Percentiles rank a stretch among this genome's conserved stretches.
Conservation (phyloP, 2,113 vertebrate species). For the Suricata suricatta region DNA sequence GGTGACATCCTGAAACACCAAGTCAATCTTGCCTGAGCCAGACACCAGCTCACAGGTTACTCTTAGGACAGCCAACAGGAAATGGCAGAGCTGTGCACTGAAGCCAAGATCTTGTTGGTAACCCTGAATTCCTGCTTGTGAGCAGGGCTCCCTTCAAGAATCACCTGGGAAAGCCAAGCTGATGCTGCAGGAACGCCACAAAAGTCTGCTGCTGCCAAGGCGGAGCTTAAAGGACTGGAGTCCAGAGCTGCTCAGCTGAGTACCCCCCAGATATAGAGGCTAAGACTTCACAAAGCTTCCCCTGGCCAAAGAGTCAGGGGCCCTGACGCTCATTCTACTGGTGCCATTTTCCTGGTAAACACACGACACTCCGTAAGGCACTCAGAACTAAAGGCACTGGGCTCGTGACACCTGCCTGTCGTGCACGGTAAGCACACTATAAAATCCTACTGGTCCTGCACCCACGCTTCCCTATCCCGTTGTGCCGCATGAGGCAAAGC, state of each 20-base stretch:
- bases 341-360: neutral
- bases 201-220: neutral
- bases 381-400: accelerated
- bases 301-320: neutral
- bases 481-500: neutral
- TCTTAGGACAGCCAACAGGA: neutral
- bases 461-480: too few relatives aligned
- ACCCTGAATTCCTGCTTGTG: too few relatives aligned
- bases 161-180: neutral
- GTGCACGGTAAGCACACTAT: accelerated
- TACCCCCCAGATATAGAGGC: neutral
- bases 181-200: neutral
- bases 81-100: accelerated
- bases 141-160: neutral
- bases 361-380: neutral
- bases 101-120: neutral
- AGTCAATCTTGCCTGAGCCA: neutral
- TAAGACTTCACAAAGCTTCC: neutral
- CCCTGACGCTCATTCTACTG: neutral
- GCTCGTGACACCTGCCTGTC: neutral
- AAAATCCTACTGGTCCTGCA: accelerated
- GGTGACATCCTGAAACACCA: accelerated
- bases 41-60: neutral
- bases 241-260: accelerated
- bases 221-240: too few relatives aligned